Evolutionary conservation across 2,113 vertebrate genomes (phyloP), one percentile per base, ranked within the genome.

Genomic region (Ptilonorhynchus violaceus): DNA sequence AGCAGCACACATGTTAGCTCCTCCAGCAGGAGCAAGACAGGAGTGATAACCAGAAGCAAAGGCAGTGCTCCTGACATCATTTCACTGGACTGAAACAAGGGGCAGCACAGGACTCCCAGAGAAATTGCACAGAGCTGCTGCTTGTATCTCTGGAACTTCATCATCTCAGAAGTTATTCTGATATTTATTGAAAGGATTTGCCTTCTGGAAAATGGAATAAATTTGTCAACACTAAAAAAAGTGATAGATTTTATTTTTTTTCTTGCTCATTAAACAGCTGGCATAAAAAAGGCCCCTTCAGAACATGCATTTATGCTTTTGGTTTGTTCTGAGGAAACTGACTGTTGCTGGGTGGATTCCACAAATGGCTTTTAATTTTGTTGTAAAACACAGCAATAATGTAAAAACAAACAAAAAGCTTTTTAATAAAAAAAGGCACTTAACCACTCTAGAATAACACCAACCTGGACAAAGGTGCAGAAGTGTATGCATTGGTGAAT

Each of bases 1-100:
- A 97, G 97, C 96, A 96, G 92, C 97, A 91, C 92, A 10, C 96
- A n/a, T n/a, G 95, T 98, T 97, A 98, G 97, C 68, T 97, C 97
- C 82, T 98, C 98, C 44, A 96, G 98, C 97, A 98, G 98, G 52
- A 95, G 88, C 22, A 98, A 99, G 91, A 96, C 97, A 1, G 98
- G 97, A n/a, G 98, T 98, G 75, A 98, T 99, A 92, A 98, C 98
- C 7, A 98, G 98, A 49, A 77, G 46, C 21, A 24, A 49, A 39
- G 58, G 58, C 58, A 50, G 35, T 37, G 97, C 98, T 88, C 99
- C 99, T 3, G 99, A 99, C 69, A 98, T 99, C 93, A 99, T 99
- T 97, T 99, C 99, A 19, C 95, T 99, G 95, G 99, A 99, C 97
- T 99, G 97, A 98, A 84, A 59, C 33, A 15, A 13, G 59, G 83